Conservation (phyloP, 2,888 invertebrate species). For the Brassicogethes aeneus region DNA sequence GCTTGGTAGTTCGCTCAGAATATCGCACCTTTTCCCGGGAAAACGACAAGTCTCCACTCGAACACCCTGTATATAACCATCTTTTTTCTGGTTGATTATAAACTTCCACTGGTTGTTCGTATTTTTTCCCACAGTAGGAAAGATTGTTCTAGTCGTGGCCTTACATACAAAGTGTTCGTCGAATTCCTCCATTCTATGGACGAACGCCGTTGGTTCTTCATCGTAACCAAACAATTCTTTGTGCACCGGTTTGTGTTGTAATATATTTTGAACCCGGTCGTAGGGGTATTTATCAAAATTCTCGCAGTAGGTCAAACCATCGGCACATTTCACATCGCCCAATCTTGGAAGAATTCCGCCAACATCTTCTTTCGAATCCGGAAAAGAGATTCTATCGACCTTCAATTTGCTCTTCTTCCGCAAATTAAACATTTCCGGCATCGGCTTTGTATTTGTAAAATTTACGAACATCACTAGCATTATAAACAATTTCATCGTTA, state of each 20-base stretch:
- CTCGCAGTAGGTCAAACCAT: conserved; percentile 11
- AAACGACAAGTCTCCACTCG: not conserved
- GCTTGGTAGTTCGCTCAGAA: not conserved
- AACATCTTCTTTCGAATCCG: not conserved
- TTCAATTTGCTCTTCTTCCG: not conserved
- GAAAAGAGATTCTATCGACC: not conserved
- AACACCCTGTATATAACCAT: not conserved
- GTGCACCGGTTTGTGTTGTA: conserved; percentile 5
- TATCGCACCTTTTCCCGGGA: not conserved
- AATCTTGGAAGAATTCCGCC: not conserved
- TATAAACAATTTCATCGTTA: too few relatives aligned
- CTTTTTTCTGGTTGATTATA: not conserved
- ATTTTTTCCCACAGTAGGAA: not conserved
- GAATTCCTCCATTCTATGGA: conserved; percentile 1
- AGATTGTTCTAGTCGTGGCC: not conserved
- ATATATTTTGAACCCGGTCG: conserved; percentile 6
- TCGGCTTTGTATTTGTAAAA: not conserved
- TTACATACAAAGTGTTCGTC: not conserved
- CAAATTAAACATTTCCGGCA: not conserved
- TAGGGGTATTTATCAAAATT: conserved; percentile 10
- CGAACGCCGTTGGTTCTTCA: conserved; percentile 4
- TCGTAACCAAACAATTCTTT: conserved; percentile 12
- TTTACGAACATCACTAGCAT: too few relatives aligned
- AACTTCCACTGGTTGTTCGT: not conserved
- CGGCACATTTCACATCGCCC: conserved; percentile 7